Conservation (phyloP, 2,888 invertebrate genomes). For the Drosophila stalkeri region DNA sequence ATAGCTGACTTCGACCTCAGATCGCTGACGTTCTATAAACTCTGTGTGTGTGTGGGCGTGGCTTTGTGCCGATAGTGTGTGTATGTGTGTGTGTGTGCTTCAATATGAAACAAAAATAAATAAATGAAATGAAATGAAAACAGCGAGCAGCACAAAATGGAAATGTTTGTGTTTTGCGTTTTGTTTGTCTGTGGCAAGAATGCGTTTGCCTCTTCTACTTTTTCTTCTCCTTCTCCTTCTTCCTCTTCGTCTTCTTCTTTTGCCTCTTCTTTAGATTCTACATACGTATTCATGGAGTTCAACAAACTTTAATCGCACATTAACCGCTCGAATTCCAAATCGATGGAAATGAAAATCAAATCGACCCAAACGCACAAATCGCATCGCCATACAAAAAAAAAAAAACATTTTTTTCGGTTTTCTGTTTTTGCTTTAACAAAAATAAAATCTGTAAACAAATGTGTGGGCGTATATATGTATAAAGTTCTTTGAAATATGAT, state of each 20-base stretch:
- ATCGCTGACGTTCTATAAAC: conserved; percentile 14
- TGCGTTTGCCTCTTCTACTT: conserved; percentile 38
- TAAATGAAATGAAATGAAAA: conserved; percentile 45
- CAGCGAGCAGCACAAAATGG: conserved; percentile 38
- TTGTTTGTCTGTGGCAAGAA: conserved; percentile 63
- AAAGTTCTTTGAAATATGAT: conserved; percentile 24
- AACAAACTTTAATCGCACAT: conserved; percentile 74
- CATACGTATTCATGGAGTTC: conserved; percentile 51
- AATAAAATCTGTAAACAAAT: conserved; percentile 33
- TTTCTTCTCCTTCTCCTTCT: neutral
- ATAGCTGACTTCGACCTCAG: conserved; percentile 43
- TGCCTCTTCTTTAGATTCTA: neutral
- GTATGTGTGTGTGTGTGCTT: conserved; percentile 23
- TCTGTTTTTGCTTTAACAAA: conserved; percentile 17
- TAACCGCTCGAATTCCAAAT: conserved; percentile 59
- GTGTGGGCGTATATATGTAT: neutral
- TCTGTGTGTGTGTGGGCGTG: conserved; percentile 7
- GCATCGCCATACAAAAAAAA: conserved; percentile 15
- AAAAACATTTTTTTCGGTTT: conserved; percentile 11
- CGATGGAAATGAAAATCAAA: conserved; percentile 58
- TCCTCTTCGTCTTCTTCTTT: neutral
- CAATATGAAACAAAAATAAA: conserved; percentile 51
- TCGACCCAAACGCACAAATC: conserved; percentile 44
- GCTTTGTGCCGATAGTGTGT: conserved; percentile 32
- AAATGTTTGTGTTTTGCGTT: conserved; percentile 67